Conservation (phyloP, 2,888 invertebrate species). For the Carabus problematicus region DNA sequence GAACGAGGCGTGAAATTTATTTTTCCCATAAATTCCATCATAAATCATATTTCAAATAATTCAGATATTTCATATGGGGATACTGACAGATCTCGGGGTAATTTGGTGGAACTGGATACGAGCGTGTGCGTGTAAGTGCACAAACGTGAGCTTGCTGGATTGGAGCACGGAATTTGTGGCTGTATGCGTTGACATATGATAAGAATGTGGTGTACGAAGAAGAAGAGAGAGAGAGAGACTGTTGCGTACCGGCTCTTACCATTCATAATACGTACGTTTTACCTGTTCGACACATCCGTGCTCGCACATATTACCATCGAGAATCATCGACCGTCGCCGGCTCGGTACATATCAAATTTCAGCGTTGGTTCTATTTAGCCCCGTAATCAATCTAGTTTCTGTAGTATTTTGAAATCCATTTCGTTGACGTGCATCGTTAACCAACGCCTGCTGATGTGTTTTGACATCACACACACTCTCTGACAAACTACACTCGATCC, state of each 20-base stretch:
- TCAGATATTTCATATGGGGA: no score
- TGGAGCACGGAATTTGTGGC: no score
- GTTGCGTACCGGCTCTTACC: neutral
- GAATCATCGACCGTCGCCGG: neutral
- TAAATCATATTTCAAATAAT: no score
- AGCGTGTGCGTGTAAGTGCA: no score
- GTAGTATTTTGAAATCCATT: slow-evolving; percentile 22
- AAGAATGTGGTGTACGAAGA: neutral
- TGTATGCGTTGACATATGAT: neutral
- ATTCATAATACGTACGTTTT: slow-evolving; percentile 2
- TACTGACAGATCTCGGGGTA: no score
- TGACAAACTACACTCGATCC: slow-evolving; percentile 7
- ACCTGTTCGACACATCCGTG: neutral
- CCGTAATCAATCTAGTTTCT: slow-evolving; percentile 33
- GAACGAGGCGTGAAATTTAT: no score
- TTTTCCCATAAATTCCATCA: no score
- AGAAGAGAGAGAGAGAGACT: neutral
- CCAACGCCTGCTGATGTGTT: slow-evolving; percentile 20
- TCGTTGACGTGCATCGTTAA: slow-evolving; percentile 11
- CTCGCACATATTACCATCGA: slow-evolving; percentile 2
- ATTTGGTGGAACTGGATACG: no score
- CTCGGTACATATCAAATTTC: slow-evolving; percentile 20
- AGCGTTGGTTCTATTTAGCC: slow-evolving; percentile 30
- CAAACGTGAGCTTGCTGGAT: no score
- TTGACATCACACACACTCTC: slow-evolving; percentile 24